Evolutionary conservation across 1,140 invertebrate species (phyloP).

Genomic region (Scaptomyza montana): DNA sequence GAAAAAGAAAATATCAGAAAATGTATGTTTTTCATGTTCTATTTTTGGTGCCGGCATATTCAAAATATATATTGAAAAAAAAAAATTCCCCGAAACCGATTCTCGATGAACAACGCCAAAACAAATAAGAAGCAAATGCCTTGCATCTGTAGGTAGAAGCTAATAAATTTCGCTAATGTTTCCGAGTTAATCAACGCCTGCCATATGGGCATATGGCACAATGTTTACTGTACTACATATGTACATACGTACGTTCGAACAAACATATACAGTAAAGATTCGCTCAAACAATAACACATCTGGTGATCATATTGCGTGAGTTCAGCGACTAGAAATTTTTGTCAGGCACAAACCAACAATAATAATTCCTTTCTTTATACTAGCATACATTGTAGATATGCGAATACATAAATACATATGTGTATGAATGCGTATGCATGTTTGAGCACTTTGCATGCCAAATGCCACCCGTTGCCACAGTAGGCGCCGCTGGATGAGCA

Average conservation of each 20-base stretch:
- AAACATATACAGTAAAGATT: constrained; percentile 27
- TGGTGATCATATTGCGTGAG: constrained; percentile 53
- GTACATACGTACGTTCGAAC: background rate
- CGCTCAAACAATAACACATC: constrained; percentile 11
- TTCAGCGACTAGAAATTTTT: constrained; percentile 45
- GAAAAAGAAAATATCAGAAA: constrained; percentile 42
- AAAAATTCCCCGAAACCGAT: constrained; percentile 16
- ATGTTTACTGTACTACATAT: constrained; percentile 7
- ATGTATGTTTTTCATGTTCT: constrained; percentile 19
- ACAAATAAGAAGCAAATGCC: constrained; percentile 33
- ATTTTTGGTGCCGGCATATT: constrained; percentile 21
- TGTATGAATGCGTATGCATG: constrained; percentile 1
- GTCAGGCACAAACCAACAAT: constrained; percentile 17
- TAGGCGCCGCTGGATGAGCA: constrained; percentile 51
- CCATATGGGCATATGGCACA: constrained; percentile 8
- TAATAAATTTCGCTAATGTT: constrained; percentile 62
- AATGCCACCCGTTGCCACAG: constrained; percentile 6
- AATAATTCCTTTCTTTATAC: constrained; percentile 24
- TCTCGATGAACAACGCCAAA: constrained; percentile 26
- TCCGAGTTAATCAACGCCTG: constrained; percentile 58
- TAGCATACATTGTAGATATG: background rate
- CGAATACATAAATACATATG: background rate
- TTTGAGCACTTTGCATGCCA: constrained; percentile 34
- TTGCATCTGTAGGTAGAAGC: constrained; percentile 21
- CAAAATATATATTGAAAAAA: constrained; percentile 24